Evolutionary conservation across 2,113 vertebrate species (phyloP).

Genomic region (Lontra canadensis): DNA sequence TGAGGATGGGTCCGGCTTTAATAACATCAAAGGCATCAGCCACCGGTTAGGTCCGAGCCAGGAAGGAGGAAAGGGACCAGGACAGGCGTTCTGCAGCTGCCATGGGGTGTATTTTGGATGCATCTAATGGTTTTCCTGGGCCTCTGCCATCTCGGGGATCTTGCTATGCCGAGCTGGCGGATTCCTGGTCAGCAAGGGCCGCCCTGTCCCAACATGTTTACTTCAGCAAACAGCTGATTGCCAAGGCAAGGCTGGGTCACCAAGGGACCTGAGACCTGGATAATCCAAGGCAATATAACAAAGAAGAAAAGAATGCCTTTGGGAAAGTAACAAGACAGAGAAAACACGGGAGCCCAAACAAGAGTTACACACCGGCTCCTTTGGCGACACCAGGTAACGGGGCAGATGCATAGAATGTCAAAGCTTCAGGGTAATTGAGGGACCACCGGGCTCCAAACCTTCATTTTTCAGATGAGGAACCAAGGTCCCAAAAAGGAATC

Average conservation of each 20-base stretch:
- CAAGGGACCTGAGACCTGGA: background rate
- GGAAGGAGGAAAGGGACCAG: background rate
- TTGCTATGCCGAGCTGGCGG: background rate
- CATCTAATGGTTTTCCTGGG: slow-evolving; percentile 54
- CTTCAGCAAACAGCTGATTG: slow-evolving; percentile 7
- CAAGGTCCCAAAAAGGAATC: background rate
- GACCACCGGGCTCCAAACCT: background rate
- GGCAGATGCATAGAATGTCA: accelerated
- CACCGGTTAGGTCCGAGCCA: background rate
- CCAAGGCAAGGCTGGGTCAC: background rate
- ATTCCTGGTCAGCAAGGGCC: background rate
- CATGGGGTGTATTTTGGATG: background rate
- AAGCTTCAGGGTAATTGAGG: background rate
- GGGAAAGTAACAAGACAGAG: background rate
- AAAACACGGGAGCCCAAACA: accelerated
- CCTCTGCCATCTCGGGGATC: background rate
- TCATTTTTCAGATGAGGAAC: background rate
- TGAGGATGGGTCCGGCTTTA: background rate
- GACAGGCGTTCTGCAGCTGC: background rate
- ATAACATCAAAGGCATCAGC: slow-evolving; percentile 31
- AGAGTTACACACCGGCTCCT: background rate
- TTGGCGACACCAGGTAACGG: accelerated
- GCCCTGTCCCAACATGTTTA: background rate
- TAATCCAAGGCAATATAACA: background rate
- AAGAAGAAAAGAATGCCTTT: background rate